phyloP scores from a whole-genome alignment of 2,888 invertebrate species.

The Campoplex nolae region DNA sequence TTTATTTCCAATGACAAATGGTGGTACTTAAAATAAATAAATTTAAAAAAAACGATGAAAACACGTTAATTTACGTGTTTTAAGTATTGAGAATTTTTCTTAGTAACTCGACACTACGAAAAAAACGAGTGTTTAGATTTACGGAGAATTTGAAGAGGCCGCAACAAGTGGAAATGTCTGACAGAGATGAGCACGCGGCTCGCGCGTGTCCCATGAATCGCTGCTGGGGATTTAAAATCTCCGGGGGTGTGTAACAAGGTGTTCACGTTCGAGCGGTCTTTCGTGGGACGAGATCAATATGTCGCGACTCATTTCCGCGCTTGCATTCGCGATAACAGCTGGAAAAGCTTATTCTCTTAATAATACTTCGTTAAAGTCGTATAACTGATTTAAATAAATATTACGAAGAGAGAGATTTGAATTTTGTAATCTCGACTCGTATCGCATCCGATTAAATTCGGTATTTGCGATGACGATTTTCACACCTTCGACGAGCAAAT shows the following conservation, averaged over 20 bases:
- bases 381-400: background rate
- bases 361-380: background rate
- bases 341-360: conserved; percentile 3
- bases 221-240: background rate
- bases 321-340: conserved; percentile 54
- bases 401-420: background rate
- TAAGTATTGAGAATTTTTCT: background rate
- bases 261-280: background rate
- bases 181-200: background rate
- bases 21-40: background rate
- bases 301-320: background rate
- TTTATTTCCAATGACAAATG: background rate
- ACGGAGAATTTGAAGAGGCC: background rate
- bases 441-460: background rate
- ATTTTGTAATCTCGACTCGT: background rate
- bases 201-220: background rate
- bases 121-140: background rate
- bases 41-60: background rate
- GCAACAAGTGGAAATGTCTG: conserved; percentile 2
- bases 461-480: conserved; percentile 51
- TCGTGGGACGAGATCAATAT: conserved; percentile 35
- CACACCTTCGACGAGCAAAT: conserved; percentile 27
- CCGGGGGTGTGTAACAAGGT: background rate
- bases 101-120: no score
- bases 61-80: background rate